Base-by-base conservation (phyloP, 64 coral and sea anemone species). In the Pachyseris speciosa region DNA sequence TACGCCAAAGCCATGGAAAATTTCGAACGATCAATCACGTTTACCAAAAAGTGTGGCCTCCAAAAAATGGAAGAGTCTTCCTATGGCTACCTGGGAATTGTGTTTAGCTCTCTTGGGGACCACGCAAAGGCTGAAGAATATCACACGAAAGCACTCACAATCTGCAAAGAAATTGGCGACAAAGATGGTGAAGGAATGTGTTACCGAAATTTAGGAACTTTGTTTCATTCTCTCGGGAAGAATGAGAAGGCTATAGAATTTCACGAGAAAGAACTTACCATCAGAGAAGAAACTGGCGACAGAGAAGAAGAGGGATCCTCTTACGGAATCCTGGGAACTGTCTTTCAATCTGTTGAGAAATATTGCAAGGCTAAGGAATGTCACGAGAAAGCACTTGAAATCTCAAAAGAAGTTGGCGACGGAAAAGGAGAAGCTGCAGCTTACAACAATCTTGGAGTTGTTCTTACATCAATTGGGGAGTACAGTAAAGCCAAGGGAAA, bases 331-430 rank as follows among this genome's bases (percentile, higher is more conserved):
- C 2, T 79, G 51, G 75, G 75, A 43, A 31, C 3, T 26, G 37
- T 24, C 2, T 53, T 51, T 79, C n/a, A 45, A 13, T 44, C 7
- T 51, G 13, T 45, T 12, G 80, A 34, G 37, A 29, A 84, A 43
- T 84, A 41, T 20, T 17, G 20, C 0, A 38, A 84, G 29, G 79
- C 79, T 7, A 60, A 63, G n/a, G 55, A 39, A 41, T n/a, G 51
- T 79, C 30, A 79, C 75, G 16, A 79, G 47, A 79, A 55, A 43
- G 51, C 37, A 40, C 44, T 79, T 30, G 30, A 13, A 25, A 79
- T 79, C 28, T 44, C 75, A 13, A 27, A 40, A 45, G 75, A 41
- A 51, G 51, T 79, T 79, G 75, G 75, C 51, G 45, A 79, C 75
- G 51, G 40, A 47, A 79, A 28, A 45, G 75, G 47, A 44, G 43